Evolutionary conservation across 1,140 invertebrate genomes (phyloP).

Genomic region (Orius laevigatus): DNA sequence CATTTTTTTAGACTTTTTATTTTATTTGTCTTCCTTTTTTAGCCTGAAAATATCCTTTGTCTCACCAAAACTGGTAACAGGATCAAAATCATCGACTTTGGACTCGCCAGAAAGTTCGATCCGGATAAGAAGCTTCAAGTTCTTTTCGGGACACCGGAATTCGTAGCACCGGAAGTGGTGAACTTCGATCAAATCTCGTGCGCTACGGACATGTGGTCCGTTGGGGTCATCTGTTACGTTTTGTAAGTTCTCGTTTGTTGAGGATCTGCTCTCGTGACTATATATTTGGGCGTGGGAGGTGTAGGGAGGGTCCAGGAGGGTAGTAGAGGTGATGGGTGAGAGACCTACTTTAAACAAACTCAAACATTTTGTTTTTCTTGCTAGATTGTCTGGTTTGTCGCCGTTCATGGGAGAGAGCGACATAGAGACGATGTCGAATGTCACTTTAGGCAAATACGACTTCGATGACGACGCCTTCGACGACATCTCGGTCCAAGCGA

Average conservation of each 20-base stretch:
- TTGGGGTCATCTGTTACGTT: conserved; percentile 94
- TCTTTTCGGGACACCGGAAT: conserved; percentile 95
- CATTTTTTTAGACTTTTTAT: no score
- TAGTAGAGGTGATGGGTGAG: no score
- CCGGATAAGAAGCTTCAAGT: conserved; percentile 81
- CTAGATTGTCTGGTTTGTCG: conserved; percentile 85
- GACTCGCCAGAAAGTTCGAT: conserved; percentile 80
- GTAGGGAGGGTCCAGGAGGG: no score
- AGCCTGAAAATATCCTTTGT: conserved; percentile 96
- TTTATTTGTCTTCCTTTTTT: conserved; percentile 16
- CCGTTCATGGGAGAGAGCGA: conserved; percentile 98
- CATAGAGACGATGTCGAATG: conserved; percentile 92
- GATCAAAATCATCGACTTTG: conserved; percentile 97
- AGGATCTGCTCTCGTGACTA: no score
- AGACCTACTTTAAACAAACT: background rate
- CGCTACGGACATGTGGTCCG: conserved; percentile 94
- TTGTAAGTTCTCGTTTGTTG: conserved; percentile 92
- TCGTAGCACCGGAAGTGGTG: conserved; percentile 95
- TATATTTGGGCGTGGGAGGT: no score
- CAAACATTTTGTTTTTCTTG: conserved; percentile 21
- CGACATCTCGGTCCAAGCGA: conserved; percentile 77
- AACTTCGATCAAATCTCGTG: conserved; percentile 94
- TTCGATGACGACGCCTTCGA: conserved; percentile 89
- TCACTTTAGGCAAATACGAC: conserved; percentile 86
- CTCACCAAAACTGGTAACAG: conserved; percentile 85